Conservation (phyloP, 1,140 invertebrate species). For the Amphibalanus amphitrite region DNA sequence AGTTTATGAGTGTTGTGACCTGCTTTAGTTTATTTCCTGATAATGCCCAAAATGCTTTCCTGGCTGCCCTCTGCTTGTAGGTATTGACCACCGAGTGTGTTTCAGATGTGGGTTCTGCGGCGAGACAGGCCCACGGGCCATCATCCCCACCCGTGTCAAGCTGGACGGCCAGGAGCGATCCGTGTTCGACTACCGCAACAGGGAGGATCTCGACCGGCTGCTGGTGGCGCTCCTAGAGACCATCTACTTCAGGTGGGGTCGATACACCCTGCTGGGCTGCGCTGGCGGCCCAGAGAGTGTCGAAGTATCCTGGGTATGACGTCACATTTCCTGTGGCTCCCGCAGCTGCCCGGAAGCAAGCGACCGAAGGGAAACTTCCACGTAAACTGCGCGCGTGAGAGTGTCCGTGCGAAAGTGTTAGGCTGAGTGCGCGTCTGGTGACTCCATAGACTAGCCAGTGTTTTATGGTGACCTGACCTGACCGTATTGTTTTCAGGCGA, state of each 20-base stretch:
- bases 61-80: no score
- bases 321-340: background rate
- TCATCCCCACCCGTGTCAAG: conserved; percentile 60
- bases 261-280: background rate
- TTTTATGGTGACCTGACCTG: no score
- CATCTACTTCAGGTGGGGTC: conserved; percentile 64
- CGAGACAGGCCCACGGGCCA: conserved; percentile 67
- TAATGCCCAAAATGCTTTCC: no score
- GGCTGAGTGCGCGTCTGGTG: no score
- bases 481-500: conserved; percentile 40
- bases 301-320: background rate
- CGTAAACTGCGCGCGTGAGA: no score
- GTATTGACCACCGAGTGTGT: conserved; percentile 13
- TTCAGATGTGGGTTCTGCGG: conserved; percentile 76
- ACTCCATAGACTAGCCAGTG: no score
- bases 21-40: no score
- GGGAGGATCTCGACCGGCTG: conserved; percentile 63
- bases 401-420: background rate
- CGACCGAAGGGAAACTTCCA: no score
- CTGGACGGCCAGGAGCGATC: conserved; percentile 39
- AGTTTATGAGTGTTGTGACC: no score
- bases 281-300: background rate
- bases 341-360: no score
- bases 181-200: conserved; percentile 50
- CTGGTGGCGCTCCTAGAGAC: conserved; percentile 74